Evolutionary conservation across 2,113 vertebrate genomes (phyloP).

Genomic region (Cephalopholis sonnerati): DNA sequence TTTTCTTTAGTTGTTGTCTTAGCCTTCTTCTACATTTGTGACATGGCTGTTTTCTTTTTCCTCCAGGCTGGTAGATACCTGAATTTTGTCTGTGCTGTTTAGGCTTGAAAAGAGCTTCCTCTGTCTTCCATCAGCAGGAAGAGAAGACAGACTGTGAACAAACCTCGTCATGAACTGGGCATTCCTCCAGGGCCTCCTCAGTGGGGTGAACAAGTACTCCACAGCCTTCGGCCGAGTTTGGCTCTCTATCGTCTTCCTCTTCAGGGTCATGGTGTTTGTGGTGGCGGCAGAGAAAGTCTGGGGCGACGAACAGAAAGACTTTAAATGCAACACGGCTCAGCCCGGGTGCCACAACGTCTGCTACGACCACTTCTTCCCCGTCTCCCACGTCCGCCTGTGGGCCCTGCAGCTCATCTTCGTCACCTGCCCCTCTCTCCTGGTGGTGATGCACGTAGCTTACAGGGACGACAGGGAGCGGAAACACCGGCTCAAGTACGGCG

Average conservation of each 20-base stretch:
- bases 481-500: slow-evolving; percentile 68
- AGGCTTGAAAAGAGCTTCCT: slow-evolving; percentile 15
- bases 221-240: slow-evolving; percentile 95
- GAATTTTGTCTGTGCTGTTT: slow-evolving; percentile 14
- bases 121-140: slow-evolving; percentile 63
- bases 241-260: slow-evolving; percentile 96
- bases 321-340: slow-evolving; percentile 93
- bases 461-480: slow-evolving; percentile 88
- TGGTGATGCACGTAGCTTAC: slow-evolving; percentile 96
- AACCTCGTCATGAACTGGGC: slow-evolving; percentile 92
- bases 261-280: slow-evolving; percentile 94
- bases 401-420: slow-evolving; percentile 98
- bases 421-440: slow-evolving; percentile 94
- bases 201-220: slow-evolving; percentile 94
- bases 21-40: not conserved
- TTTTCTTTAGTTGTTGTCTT: not conserved
- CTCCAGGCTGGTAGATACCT: not conserved
- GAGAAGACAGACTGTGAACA: slow-evolving; percentile 54
- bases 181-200: slow-evolving; percentile 90
- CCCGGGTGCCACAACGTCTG: slow-evolving; percentile 96
- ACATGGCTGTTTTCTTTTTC: not conserved
- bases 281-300: slow-evolving; percentile 94
- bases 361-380: slow-evolving; percentile 93
- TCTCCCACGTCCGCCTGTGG: slow-evolving; percentile 97
- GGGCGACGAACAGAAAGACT: slow-evolving; percentile 96